These are phyloP conservation scores for Variabilichromis moorii DNA, from an alignment of 2,113 vertebrate genomes.

Conservation along the genomic window DNA sequence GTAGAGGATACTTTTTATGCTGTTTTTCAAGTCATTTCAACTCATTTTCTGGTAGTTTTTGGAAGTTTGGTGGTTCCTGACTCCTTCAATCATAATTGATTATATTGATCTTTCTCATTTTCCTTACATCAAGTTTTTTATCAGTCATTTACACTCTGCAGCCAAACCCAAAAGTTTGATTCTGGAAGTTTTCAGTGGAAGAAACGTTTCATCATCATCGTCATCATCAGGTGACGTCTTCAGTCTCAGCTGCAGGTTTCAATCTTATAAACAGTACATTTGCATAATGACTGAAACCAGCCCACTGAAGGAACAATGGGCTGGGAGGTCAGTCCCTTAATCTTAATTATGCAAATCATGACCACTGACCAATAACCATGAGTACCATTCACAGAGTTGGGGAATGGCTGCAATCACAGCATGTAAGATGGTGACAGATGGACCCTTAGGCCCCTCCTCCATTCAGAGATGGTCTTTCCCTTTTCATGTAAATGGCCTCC, in stretches of 20 bases:
- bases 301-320: too few species aligned
- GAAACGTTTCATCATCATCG: neutral
- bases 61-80: neutral
- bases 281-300: neutral
- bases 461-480: neutral
- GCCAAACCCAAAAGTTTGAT: neutral
- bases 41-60: neutral
- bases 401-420: neutral
- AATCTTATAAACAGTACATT: accelerated
- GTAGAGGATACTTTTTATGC: neutral
- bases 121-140: neutral
- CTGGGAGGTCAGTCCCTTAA: too few species aligned
- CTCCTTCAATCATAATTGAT: neutral
- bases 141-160: neutral
- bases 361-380: neutral
- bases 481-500: too few species aligned
- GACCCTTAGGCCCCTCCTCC: accelerated
- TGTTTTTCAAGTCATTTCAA: accelerated
- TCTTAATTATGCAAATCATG: too few species aligned
- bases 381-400: accelerated
- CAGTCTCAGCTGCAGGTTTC: neutral
- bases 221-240: accelerated
- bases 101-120: neutral
- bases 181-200: neutral
- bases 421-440: neutral